Base-by-base conservation (phyloP, 2,888 invertebrate genomes). In the Drosophila robusta region DNA sequence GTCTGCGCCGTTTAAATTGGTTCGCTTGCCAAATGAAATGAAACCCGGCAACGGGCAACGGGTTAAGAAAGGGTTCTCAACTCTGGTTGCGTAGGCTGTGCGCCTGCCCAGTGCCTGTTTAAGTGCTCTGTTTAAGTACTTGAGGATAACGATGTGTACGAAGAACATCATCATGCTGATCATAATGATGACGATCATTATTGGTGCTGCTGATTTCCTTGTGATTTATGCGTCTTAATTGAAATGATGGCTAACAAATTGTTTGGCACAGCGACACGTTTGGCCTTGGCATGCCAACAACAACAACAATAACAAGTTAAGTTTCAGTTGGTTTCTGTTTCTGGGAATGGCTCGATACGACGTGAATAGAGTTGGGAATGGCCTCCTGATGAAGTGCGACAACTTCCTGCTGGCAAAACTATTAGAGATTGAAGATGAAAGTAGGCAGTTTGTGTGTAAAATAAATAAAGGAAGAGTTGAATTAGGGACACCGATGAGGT, bases 231-330 rank as follows among this genome's bases (percentile, higher is more conserved):
- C 85, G 73, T 79, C 85, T 89, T 86, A 89, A 86, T 86, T 86
- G 89, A 86, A 86, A 87, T 82, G 89, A 86, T 84, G 86, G 85
- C 80, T 85, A 74, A 86, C 89, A 88, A 84, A 88, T 88, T 84
- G 89, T 83, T 80, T 72, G 83, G 68, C 70, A 69, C 86, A 65
- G 39, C 49, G 32, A 63, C 64, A 67, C 66, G 55, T 47, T 61
- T 70, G 68, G 58, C 73, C 70, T 71, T 81, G 41, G 69, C 42
- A 58, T 75, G 51, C 46, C 32, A 32, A 32, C 32, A 32, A 32
- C 32, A 32, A 34, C 34, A 32, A 32, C 32, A 32, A 32, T 11
- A 34, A 34, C 46, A 62, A 63, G 71, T 29, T 39, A 18, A 55
- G 39, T 73, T 60, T 67, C 44, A 58, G 44, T 39, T 24, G 55